Conservation (phyloP, 2,888 invertebrate species). For the Cerceris ruficornis region DNA sequence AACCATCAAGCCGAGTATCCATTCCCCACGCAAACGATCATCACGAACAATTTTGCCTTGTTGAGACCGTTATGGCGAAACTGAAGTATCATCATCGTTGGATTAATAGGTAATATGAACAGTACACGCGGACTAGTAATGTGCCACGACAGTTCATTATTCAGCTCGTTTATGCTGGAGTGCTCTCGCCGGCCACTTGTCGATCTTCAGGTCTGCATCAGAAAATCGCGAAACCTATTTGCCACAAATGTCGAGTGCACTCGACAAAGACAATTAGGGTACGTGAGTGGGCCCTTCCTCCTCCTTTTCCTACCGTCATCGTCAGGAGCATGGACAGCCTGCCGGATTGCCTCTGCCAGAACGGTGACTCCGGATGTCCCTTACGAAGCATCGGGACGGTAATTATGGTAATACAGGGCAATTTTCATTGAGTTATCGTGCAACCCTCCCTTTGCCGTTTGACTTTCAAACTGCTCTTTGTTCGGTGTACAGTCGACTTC, state of each 20-base stretch:
- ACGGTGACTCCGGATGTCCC: slow-evolving; percentile 7
- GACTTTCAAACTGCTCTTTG: slow-evolving; percentile 19
- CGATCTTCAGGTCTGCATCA: slow-evolving; percentile 25
- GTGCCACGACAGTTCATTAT: slow-evolving; percentile 40
- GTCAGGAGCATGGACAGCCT: slow-evolving; percentile 3
- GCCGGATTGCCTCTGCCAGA: slow-evolving; percentile 6
- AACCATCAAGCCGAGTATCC: background rate
- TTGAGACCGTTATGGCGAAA: background rate
- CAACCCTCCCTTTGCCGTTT: slow-evolving; percentile 8
- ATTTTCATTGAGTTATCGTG: slow-evolving; percentile 37
- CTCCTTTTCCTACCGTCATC: slow-evolving; percentile 20
- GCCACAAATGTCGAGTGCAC: slow-evolving; percentile 36
- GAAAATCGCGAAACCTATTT: slow-evolving; percentile 47
- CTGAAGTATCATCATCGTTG: slow-evolving; percentile 15
- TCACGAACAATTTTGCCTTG: background rate
- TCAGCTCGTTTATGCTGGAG: slow-evolving; percentile 41
- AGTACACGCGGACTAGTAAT: slow-evolving; percentile 31
- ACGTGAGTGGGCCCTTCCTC: slow-evolving; percentile 27
- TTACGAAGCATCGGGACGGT: slow-evolving; percentile 4
- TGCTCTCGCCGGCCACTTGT: slow-evolving; percentile 33
- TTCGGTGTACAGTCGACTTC: background rate
- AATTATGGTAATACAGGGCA: slow-evolving; percentile 45
- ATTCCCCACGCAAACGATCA: background rate
- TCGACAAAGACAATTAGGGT: slow-evolving; percentile 49
- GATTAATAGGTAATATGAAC: slow-evolving; percentile 13